Percentiles rank a stretch among this genome's conserved stretches.
Evolutionary conservation across 2,888 invertebrate species (phyloP).

Genomic region (Euplexia lucipara): DNA sequence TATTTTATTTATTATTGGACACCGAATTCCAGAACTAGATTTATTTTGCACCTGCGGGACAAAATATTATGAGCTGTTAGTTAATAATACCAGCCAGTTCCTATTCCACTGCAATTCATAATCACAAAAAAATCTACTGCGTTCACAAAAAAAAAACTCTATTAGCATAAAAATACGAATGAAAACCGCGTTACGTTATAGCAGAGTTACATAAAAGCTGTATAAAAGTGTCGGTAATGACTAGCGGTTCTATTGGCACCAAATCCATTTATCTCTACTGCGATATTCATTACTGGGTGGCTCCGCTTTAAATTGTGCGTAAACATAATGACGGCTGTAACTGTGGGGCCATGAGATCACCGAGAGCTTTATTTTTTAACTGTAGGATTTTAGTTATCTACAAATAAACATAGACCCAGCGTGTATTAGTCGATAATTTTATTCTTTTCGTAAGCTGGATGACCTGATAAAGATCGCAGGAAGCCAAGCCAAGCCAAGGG

Average conservation of each 20-base stretch:
- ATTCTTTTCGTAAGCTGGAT: too few relatives aligned
- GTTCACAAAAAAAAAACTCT: conserved; percentile 19
- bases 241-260: conserved; percentile 70
- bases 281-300: conserved; percentile 77
- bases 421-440: too few relatives aligned
- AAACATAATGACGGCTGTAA: conserved; percentile 78
- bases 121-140: neutral
- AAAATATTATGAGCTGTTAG: too few relatives aligned
- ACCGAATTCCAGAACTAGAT: too few relatives aligned
- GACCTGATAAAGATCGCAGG: too few relatives aligned
- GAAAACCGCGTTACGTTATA: conserved; percentile 36
- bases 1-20: too few relatives aligned
- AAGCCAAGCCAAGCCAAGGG: too few relatives aligned
- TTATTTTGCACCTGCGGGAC: too few relatives aligned
- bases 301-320: conserved; percentile 81
- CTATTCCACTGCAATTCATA: conserved; percentile 8
- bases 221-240: conserved; percentile 58
- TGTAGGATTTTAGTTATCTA: too few relatives aligned
- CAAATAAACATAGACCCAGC: too few relatives aligned
- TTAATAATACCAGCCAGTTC: too few relatives aligned
- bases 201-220: conserved; percentile 38
- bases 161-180: conserved; percentile 31
- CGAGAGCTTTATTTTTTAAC: conserved; percentile 32
- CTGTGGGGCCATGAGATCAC: conserved; percentile 62
- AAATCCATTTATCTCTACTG: conserved; percentile 77